Evolutionary conservation across 2,888 invertebrate genomes (phyloP), one percentile per base, ranked within the genome.

Genomic region (Myathropa florea): DNA sequence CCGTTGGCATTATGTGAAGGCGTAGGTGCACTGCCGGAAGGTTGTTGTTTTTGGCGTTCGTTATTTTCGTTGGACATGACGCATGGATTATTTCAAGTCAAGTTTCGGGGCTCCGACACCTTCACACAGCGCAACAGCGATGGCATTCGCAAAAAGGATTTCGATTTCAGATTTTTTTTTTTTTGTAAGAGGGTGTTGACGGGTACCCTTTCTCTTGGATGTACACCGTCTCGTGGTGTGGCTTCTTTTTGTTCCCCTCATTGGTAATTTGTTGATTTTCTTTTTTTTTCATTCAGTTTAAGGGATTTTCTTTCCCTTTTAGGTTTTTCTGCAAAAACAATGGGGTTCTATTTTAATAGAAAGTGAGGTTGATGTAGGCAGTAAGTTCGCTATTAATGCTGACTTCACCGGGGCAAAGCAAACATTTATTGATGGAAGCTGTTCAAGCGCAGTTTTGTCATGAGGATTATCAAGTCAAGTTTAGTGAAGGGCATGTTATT

Each of bases 71-170:
- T 83, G 78, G 39, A 71, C 71, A 79, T 83, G 83, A 79, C 73
- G 73, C 79, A 83, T 79, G 79, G 79, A 83, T 83, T 79, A 79
- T 75, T 75, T 61, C 68, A 75, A 83, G 83, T 83, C 73, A 75
- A 83, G 68, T 75, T 75, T 79, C 57, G 59, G 73, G 72, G 60
- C 68, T 68, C 57, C 26, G 53, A 75, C 79, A 79, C 33, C 28
- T 68, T 79, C 64, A 70, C 64, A 70, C 36, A 73, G 59, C 67
- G 23, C 61, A 18, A 72, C 46, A 46, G 23, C 57, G 57, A 26
- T 57, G 57, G 26, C 26, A 64, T 61, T 57, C 55, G 30, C 53
- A 26, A 39, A 59, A 68, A 57, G 78, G 73, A 57, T 78, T 72
- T 46, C 63, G 68, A n/a, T 65, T 28, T 39, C n/a, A n/a, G 30